Conservation (phyloP, 2,797 vertebrate species). For the Pampus argenteus region DNA sequence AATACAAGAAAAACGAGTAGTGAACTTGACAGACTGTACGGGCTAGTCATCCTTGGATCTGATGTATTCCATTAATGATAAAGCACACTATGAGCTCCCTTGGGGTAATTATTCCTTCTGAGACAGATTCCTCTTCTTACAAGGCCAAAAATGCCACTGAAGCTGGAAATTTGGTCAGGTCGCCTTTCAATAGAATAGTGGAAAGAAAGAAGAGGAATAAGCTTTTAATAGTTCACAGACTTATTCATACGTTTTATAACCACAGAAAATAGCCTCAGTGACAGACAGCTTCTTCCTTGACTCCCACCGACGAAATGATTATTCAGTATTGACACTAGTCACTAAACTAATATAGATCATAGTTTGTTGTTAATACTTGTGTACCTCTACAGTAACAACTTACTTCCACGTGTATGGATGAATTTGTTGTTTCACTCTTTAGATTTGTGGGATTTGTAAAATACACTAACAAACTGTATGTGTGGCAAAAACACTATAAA, state of each 20-base stretch:
- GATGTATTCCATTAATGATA: slow-evolving; percentile 29
- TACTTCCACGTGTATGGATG: not conserved
- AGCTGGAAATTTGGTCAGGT: slow-evolving; percentile 17
- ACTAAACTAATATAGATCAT: not conserved
- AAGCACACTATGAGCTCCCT: slow-evolving; percentile 9
- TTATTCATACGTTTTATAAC: slow-evolving; percentile 39
- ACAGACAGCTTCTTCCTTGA: not conserved
- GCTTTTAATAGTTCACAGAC: slow-evolving; percentile 34
- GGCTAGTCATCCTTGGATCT: slow-evolving; percentile 32
- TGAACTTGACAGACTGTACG: slow-evolving; percentile 30
- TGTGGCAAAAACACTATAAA: too few relatives aligned
- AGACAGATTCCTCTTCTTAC: slow-evolving; percentile 25
- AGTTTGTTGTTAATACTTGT: not conserved
- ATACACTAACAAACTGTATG: too few relatives aligned
- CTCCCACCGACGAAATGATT: slow-evolving; percentile 14
- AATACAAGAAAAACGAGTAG: slow-evolving; percentile 34
- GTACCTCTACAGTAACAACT: too few relatives aligned
- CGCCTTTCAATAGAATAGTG: slow-evolving; percentile 1
- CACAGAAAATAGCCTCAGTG: not conserved
- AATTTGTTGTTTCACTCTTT: not conserved
- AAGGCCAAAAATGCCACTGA: slow-evolving; percentile 19
- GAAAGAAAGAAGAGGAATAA: slow-evolving; percentile 1
- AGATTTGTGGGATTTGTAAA: too few relatives aligned
- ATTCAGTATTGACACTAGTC: not conserved
- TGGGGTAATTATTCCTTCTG: slow-evolving; percentile 34